Evolutionary conservation across 2,888 invertebrate genomes (phyloP).

Genomic region (Epinotia ramella): DNA sequence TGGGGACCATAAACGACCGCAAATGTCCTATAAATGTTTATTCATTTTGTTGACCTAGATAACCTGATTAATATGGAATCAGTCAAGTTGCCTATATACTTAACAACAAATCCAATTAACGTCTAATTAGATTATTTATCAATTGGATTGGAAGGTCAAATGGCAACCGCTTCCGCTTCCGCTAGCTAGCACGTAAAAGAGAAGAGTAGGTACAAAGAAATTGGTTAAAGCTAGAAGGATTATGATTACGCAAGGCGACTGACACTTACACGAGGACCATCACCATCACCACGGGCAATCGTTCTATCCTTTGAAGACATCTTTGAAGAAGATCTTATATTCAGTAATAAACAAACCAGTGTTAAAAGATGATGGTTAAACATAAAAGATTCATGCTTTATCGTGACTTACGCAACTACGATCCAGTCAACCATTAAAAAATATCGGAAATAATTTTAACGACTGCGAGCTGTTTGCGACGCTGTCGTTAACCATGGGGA

Average conservation of each 20-base stretch:
- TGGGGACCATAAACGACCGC: not conserved
- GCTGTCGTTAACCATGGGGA: conserved; percentile 26
- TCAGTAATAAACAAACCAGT: not conserved
- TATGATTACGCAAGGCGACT: not conserved
- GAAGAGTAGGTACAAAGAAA: not conserved
- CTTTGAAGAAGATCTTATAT: too few relatives aligned
- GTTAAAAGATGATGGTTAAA: not conserved
- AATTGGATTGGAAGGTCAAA: too few relatives aligned
- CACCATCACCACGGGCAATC: too few relatives aligned
- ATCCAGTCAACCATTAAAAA: conserved; percentile 18
- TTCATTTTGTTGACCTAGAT: not conserved
- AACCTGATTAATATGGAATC: not conserved
- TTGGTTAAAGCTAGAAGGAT: not conserved
- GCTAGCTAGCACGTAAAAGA: too few relatives aligned
- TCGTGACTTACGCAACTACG: not conserved
- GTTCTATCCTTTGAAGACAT: not conserved
- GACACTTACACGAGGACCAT: too few relatives aligned
- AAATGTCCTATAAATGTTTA: not conserved
- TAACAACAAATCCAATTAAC: too few relatives aligned
- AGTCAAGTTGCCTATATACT: too few relatives aligned
- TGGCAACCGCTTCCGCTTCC: too few relatives aligned
- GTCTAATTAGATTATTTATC: too few relatives aligned
- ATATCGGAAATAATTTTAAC: conserved; percentile 29
- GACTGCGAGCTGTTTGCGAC: conserved; percentile 2
- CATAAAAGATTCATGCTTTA: not conserved